Base-by-base conservation (phyloP, 2,888 invertebrate species). In the Parnassius mnemosyne region DNA sequence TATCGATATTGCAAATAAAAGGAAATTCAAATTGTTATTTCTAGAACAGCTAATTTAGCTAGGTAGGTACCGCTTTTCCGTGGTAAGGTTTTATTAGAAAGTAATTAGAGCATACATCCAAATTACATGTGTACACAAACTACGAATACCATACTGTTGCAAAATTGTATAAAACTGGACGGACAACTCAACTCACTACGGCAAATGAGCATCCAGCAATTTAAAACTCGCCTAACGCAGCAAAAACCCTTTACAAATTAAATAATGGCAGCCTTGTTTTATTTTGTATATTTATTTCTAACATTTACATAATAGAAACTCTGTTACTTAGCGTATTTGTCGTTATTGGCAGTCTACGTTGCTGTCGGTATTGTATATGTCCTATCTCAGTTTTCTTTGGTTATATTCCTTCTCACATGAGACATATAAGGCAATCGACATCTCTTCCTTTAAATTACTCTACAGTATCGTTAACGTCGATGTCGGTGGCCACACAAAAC, bases 171-270 rank as follows among this genome's bases (percentile, higher is more conserved):
- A 89, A 89, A 89, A 88, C 80, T 91, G 90, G 90, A 91, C 90
- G 90, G 90, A 89, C 80, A 88, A 89, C 90, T 90, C 90, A 90
- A 89, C 89, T 89, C 88, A 87, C 87, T 87, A 83, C 80, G 74
- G 89, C 84, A 87, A 86, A 88, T 89, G 90, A 90, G 89, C 86
- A 90, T 90, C 89, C 90, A 87, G 81, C 79, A 77, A 82, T 81
- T 68, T 70, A 72, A 78, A 80, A 74, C 71, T 73, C 73, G 70
- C 76, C 72, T 72, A 67, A 70, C 72, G 66, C 72, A 72, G 67
- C 70, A 70, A 67, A 69, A 69, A 75, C 76, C 74, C 71, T 69
- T 66, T 66, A 67, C 73, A 78, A 82, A 74, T 69, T 78, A 83
- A 81, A 77, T 77, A 79, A 75, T 80, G 82, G 83, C 87, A 87